Evolutionary conservation across 2,113 vertebrate genomes (phyloP), one percentile per base, ranked within the genome.

Genomic region (Esox niger): DNA sequence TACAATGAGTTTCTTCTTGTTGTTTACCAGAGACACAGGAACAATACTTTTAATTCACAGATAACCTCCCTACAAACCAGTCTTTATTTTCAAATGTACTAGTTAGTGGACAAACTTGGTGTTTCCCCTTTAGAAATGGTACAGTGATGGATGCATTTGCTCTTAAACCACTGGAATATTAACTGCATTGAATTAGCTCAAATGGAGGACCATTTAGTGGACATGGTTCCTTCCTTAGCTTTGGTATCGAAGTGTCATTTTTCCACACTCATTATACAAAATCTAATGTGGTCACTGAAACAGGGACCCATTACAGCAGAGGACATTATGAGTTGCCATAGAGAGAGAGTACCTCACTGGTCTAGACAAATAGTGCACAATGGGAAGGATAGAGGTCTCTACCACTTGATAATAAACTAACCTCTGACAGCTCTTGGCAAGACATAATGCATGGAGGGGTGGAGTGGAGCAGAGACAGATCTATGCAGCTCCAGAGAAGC

Each of bases 121-220:
- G 63, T 9, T 23, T 35, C 74, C 80, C 70, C 77, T 78, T 66
- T 68, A 86, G 82, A 64, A 75, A 82, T 77, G 71, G 35, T 69
- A 72, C 30, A 17, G 23, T 84, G 75, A 87, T 73, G 79, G 66
- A 89, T 81, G 75, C 71, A 76, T 79, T 81, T 68, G 82, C 62
- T 73, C 75, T 71, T 35, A 78, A 47, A 69, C 68, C 57, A 70
- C 66, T 62, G 56, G 64, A 70, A 70, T 31, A 46, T n/a, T 20
- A 5, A 23, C 69, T 69, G 68, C 60, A 38, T 80, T 49, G 77
- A 59, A 74, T 74, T 69, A 58, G 27, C 68, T 52, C 2, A 27
- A 46, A 21, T 46, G 46, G 32, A 77, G 64, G 62, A 76, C 67
- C 60, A 71, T 79, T 68, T 78, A 61, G 59, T 26, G 27, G 66